A percentile compares a stretch with the other conserved stretches of the same genome.
Evolutionary conservation across 2,888 invertebrate species (phyloP).

Genomic region (Argynnis bischoffii): DNA sequence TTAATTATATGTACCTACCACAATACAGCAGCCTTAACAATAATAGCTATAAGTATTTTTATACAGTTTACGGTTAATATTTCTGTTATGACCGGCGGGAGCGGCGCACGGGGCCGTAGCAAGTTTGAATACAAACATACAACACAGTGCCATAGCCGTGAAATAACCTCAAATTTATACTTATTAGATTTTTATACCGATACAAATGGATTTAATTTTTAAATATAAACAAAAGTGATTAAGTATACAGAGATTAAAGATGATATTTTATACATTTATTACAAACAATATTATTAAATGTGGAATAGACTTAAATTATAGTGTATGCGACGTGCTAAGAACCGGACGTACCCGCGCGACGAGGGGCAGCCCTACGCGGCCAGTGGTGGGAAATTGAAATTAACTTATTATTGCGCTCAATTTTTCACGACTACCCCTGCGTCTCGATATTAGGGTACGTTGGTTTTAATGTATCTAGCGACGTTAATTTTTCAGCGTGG

Average conservation of each 20-base stretch:
- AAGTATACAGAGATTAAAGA: slow-evolving; percentile 83
- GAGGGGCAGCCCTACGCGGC: slow-evolving; percentile 48
- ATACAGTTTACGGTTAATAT: slow-evolving; percentile 67
- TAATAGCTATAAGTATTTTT: slow-evolving; percentile 81
- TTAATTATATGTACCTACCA: slow-evolving; percentile 47
- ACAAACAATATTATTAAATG: slow-evolving; percentile 81
- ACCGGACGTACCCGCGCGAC: slow-evolving; percentile 47
- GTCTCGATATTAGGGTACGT: slow-evolving; percentile 44
- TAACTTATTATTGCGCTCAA: slow-evolving; percentile 34
- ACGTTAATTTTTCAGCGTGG: slow-evolving; percentile 51
- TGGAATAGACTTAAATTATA: slow-evolving; percentile 78
- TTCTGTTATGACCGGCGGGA: slow-evolving; percentile 50
- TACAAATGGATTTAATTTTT: slow-evolving; percentile 83
- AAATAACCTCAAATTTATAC: slow-evolving; percentile 80
- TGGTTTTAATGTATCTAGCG: slow-evolving; percentile 44
- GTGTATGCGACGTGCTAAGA: slow-evolving; percentile 62
- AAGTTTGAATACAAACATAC: slow-evolving; percentile 78
- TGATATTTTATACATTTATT: slow-evolving; percentile 83
- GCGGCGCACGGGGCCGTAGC: slow-evolving; percentile 53
- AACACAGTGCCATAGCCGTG: slow-evolving; percentile 78
- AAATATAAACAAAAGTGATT: slow-evolving; percentile 82
- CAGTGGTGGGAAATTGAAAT: slow-evolving; percentile 51
- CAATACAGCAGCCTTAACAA: slow-evolving; percentile 76
- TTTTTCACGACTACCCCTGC: slow-evolving; percentile 43
- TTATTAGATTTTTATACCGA: slow-evolving; percentile 82